Evolutionary conservation across 2,888 invertebrate genomes (phyloP).

Genomic region (Xylota sylvarum): DNA sequence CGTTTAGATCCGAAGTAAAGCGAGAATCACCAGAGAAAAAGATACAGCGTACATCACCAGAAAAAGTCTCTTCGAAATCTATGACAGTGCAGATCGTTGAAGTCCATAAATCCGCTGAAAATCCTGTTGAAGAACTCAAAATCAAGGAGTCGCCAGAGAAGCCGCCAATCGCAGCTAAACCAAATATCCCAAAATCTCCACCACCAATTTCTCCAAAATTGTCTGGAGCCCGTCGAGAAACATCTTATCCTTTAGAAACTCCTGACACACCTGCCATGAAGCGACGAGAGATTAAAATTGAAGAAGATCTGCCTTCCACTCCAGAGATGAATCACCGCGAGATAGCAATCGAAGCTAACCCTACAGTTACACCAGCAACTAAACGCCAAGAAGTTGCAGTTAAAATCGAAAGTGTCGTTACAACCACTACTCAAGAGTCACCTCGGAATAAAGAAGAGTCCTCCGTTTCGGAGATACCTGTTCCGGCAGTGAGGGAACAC

Average conservation of each 20-base stretch:
- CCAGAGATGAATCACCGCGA: constrained; percentile 55
- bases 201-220: constrained; percentile 41
- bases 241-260: constrained; percentile 24
- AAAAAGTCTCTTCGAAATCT: constrained; percentile 1
- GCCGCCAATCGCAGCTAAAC: constrained; percentile 63
- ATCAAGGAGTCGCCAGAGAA: constrained; percentile 58
- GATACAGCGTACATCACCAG: neutral
- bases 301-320: constrained; percentile 30
- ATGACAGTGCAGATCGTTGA: constrained; percentile 16
- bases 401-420: constrained; percentile 15
- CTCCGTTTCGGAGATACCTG: constrained; percentile 11
- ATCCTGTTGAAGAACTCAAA: constrained; percentile 25
- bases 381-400: constrained; percentile 40
- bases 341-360: constrained; percentile 36
- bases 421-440: constrained; percentile 8
- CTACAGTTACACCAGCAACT: neutral
- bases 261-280: constrained; percentile 67
- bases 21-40: constrained; percentile 26
- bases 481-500: constrained; percentile 34
- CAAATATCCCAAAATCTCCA: constrained; percentile 56
- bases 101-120: constrained; percentile 15
- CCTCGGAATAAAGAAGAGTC: neutral
- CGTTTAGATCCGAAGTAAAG: constrained; percentile 37
- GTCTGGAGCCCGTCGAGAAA: constrained; percentile 2
- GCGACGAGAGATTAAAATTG: constrained; percentile 56